Conservation (phyloP, 1,140 invertebrate species). For the Potamilus streckersoni region DNA sequence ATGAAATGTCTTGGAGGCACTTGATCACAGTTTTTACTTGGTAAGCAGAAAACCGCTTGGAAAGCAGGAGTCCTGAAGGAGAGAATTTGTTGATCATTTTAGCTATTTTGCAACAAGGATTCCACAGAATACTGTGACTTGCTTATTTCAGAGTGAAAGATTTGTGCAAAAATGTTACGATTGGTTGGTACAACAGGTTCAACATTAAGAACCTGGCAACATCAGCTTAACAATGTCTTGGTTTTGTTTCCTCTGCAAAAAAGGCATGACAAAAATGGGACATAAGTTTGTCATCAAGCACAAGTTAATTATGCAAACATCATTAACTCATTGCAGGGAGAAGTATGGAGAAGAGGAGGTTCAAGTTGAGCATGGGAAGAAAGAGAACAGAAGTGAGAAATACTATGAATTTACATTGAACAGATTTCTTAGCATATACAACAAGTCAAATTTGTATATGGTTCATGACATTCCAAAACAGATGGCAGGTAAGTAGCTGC, state of each 20-base stretch:
- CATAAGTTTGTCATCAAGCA: neutral
- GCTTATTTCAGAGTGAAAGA: too few relatives aligned
- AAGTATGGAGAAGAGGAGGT: slow-evolving; percentile 47
- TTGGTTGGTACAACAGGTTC: neutral
- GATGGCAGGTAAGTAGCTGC: slow-evolving; percentile 37
- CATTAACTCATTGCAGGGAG: slow-evolving; percentile 34
- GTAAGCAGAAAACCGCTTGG: too few relatives aligned
- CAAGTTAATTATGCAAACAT: neutral
- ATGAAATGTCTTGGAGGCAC: too few relatives aligned
- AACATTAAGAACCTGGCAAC: neutral
- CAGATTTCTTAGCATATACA: slow-evolving; percentile 60
- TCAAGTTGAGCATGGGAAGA: slow-evolving; percentile 60
- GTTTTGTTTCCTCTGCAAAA: neutral
- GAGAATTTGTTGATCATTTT: too few relatives aligned
- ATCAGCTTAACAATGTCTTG: neutral
- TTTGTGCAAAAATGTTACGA: neutral
- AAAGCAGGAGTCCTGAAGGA: too few relatives aligned
- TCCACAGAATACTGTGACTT: too few relatives aligned
- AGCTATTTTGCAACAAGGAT: too few relatives aligned
- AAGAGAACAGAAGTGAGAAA: slow-evolving; percentile 52
- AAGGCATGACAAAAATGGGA: neutral
- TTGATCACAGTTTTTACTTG: too few relatives aligned
- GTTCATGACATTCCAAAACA: slow-evolving; percentile 52
- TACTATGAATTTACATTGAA: slow-evolving; percentile 42
- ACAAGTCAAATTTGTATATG: slow-evolving; percentile 58